Percentiles rank a stretch among this genome's conserved stretches.
Evolutionary conservation across 2,888 invertebrate species (phyloP).

Genomic region (Dynastes tityus): DNA sequence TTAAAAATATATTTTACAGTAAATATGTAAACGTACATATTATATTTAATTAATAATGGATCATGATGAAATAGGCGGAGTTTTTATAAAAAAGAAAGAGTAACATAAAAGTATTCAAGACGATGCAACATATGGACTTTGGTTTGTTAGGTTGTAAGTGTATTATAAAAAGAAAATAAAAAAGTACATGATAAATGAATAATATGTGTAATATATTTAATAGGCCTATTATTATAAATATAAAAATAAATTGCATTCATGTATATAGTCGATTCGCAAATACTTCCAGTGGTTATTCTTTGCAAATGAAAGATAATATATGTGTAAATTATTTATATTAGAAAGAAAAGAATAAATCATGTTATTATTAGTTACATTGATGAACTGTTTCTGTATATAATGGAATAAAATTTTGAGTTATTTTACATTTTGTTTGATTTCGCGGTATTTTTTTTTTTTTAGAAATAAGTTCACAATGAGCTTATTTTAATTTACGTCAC

Average conservation of each 20-base stretch:
- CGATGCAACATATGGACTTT: constrained; percentile 54
- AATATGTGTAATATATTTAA: constrained; percentile 51
- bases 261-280: constrained; percentile 56
- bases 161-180: constrained; percentile 50
- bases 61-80: constrained; percentile 20
- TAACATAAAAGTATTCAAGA: constrained; percentile 19
- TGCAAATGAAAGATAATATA: constrained; percentile 43
- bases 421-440: constrained; percentile 50
- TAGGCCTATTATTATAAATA: constrained; percentile 55
- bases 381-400: constrained; percentile 57
- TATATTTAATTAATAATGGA: neutral
- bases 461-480: neutral
- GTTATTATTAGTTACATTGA: constrained; percentile 50
- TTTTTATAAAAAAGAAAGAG: constrained; percentile 9
- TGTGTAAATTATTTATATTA: constrained; percentile 57
- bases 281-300: constrained; percentile 56
- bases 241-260: constrained; percentile 48
- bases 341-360: constrained; percentile 30
- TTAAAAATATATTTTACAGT: constrained; percentile 41
- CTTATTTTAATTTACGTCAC: no score
- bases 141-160: constrained; percentile 52
- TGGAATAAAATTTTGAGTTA: constrained; percentile 55
- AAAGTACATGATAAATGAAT: constrained; percentile 39
- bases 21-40: neutral
- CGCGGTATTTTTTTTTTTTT: neutral